phyloP scores from a whole-genome alignment of 1,140 invertebrate species.

The Drosophila persimilis region DNA sequence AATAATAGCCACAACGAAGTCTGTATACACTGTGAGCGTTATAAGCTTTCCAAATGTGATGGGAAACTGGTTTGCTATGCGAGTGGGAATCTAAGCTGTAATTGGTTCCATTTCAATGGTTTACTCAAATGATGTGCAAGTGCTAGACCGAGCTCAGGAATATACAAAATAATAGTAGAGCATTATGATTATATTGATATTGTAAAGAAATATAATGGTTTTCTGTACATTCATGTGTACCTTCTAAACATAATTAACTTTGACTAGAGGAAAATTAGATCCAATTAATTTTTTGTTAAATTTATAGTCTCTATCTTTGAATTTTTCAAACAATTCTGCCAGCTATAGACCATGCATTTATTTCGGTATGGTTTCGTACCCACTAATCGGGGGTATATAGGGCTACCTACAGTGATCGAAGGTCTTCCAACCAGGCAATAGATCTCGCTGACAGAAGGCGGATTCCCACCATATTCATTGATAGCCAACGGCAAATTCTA shows the following conservation, averaged over 20 bases:
- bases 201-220: slow-evolving; percentile 9
- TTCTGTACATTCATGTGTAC: slow-evolving; percentile 12
- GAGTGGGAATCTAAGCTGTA: slow-evolving; percentile 1
- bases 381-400: slow-evolving; percentile 11
- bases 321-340: slow-evolving; percentile 32
- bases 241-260: slow-evolving; percentile 32
- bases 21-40: slow-evolving; percentile 5
- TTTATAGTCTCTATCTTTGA: slow-evolving; percentile 37
- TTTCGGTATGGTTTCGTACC: slow-evolving; percentile 1
- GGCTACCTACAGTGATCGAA: background rate
- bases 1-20: background rate
- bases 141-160: slow-evolving; percentile 10
- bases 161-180: background rate
- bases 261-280: slow-evolving; percentile 26
- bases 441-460: background rate
- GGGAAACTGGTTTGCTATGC: background rate
- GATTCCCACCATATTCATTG: slow-evolving; percentile 5
- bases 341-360: slow-evolving; percentile 4
- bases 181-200: background rate
- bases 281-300: slow-evolving; percentile 34
- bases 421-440: background rate
- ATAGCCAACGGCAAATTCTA: background rate
- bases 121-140: background rate
- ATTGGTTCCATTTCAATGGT: slow-evolving; percentile 28
- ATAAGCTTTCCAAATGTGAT: background rate